These are phyloP conservation scores for Chloebia gouldiae DNA, from an alignment of 2,113 vertebrate species.

Conservation along the genomic window DNA sequence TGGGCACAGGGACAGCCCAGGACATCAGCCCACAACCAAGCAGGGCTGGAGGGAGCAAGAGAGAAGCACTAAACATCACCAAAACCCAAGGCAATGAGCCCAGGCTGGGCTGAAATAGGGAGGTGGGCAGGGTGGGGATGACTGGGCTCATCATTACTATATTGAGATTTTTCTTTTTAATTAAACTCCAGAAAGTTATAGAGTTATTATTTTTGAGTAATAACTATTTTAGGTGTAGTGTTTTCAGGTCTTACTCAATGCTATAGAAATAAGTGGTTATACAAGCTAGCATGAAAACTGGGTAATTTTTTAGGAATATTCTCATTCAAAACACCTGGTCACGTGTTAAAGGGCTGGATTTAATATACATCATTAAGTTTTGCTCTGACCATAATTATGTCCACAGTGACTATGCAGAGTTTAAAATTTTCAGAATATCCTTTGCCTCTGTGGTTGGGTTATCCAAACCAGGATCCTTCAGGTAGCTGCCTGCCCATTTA, in stretches of 20 bases:
- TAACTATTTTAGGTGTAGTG: background rate
- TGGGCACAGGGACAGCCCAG: background rate
- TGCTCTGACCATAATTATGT: background rate
- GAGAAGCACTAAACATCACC: fast-evolving
- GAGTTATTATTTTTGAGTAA: background rate
- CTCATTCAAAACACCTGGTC: background rate
- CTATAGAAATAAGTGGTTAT: background rate
- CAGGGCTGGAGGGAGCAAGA: fast-evolving
- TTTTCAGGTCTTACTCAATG: background rate
- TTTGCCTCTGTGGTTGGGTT: background rate
- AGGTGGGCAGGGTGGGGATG: background rate
- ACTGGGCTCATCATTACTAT: background rate
- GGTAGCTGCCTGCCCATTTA: background rate
- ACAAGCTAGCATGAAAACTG: background rate
- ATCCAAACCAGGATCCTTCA: background rate
- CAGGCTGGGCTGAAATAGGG: background rate
- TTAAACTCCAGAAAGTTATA: background rate
- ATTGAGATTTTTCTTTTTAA: background rate
- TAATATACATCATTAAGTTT: background rate
- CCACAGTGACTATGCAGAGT: background rate
- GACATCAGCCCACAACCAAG: background rate
- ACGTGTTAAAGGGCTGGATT: background rate
- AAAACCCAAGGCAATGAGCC: fast-evolving
- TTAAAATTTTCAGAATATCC: background rate
- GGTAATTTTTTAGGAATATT: background rate